phyloP scores from a whole-genome alignment of 2,113 vertebrate genomes.

The Brevimyrus niger region DNA sequence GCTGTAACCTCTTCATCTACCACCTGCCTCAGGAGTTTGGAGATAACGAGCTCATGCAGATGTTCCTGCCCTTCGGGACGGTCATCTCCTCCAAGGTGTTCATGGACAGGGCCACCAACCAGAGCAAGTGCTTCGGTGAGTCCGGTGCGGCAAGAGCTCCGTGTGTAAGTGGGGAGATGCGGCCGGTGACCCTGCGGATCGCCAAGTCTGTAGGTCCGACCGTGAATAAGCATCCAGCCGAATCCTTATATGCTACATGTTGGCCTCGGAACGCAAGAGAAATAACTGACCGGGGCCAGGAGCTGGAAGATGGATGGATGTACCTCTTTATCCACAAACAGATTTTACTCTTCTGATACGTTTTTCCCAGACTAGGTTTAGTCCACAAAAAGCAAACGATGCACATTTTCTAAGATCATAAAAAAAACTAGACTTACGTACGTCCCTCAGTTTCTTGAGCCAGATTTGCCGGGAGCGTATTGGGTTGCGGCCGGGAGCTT shows the following conservation, averaged over 20 bases:
- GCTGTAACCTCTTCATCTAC: conserved; percentile 99
- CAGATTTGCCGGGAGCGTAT: conserved; percentile 10
- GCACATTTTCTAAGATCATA: not conserved
- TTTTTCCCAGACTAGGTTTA: not conserved
- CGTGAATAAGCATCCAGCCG: not conserved
- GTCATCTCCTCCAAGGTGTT: conserved; percentile 99
- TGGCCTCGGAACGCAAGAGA: not conserved
- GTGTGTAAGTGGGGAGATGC: not conserved
- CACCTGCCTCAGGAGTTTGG: conserved; percentile 99
- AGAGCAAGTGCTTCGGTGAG: conserved; percentile 99
- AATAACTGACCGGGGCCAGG: not conserved
- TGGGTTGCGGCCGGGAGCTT: no score
- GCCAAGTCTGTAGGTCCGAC: not conserved
- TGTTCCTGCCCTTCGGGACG: conserved; percentile 95
- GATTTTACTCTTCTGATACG: not conserved
- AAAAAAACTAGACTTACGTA: not conserved
- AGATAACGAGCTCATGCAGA: conserved; percentile 97
- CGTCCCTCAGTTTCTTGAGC: not conserved
- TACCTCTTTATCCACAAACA: not conserved
- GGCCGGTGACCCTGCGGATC: not conserved
- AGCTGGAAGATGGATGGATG: not conserved
- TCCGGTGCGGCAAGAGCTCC: not conserved
- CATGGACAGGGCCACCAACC: conserved; percentile 98
- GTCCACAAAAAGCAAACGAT: not conserved
- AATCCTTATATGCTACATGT: not conserved